A percentile compares a stretch with the other conserved stretches of the same genome.
These are phyloP conservation scores for Champsocephalus esox DNA, from an alignment of 2,797 vertebrate genomes.

Conservation along the genomic window DNA sequence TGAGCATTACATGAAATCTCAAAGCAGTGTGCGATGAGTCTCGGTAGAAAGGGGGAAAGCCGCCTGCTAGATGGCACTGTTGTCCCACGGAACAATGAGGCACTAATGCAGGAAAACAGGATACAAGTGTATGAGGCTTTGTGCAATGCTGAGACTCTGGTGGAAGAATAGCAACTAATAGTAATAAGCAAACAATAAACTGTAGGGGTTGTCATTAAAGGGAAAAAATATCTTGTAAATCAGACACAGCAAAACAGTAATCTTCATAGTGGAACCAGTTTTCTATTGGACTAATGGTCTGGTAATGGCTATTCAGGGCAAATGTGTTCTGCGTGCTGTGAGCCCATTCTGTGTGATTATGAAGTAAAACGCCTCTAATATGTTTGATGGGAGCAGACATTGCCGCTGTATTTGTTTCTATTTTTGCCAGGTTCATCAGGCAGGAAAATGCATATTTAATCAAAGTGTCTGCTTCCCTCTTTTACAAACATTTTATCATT, in stretches of 20 bases:
- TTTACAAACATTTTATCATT: slow-evolving; percentile 78
- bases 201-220: slow-evolving; percentile 55
- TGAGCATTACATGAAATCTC: slow-evolving; percentile 80
- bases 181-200: slow-evolving; percentile 61
- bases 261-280: slow-evolving; percentile 37
- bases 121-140: slow-evolving; percentile 13
- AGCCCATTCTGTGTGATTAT: slow-evolving; percentile 50
- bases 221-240: slow-evolving; percentile 50
- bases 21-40: slow-evolving; percentile 52
- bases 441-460: slow-evolving; percentile 76
- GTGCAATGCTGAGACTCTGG: slow-evolving; percentile 53
- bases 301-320: slow-evolving; percentile 39
- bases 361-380: slow-evolving; percentile 45
- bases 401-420: slow-evolving; percentile 60
- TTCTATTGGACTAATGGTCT: slow-evolving; percentile 42
- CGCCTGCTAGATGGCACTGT: slow-evolving; percentile 88
- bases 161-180: slow-evolving; percentile 63
- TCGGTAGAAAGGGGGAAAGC: slow-evolving; percentile 23
- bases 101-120: slow-evolving; percentile 4
- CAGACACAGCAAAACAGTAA: slow-evolving; percentile 45
- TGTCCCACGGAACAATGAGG: slow-evolving; percentile 64
- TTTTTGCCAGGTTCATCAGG: slow-evolving; percentile 58
- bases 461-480: slow-evolving; percentile 65
- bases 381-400: slow-evolving; percentile 50
- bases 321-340: slow-evolving; percentile 46